Base-by-base conservation (phyloP, 2,888 invertebrate species). In the Lasioglossum pauxillum region DNA sequence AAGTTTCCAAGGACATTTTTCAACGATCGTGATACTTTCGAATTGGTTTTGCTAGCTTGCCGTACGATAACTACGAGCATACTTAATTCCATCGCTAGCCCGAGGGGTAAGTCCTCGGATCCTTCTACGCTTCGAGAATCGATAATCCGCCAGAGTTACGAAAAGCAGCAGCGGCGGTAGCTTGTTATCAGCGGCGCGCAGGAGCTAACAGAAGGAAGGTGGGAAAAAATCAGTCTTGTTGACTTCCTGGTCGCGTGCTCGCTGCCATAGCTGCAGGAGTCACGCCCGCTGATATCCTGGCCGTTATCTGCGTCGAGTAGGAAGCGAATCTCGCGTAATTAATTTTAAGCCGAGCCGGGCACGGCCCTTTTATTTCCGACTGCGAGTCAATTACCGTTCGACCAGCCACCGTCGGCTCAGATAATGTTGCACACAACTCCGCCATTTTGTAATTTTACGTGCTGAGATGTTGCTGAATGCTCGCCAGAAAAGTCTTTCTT, bases 291-390 rank as follows among this genome's bases (percentile, higher is more conserved):
- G 86, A 83, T 78, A 79, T 80, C 64, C 67, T 67, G 38, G 35
- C 14, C 35, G 35, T 86, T 87, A 84, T 82, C 84, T 72, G 69
- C 69, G 5, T 16, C 69, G n/a, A 71, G 64, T 79, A 82, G 79
- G 85, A 77, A 81, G 74, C 84, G 80, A 87, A 87, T 87, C 87
- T 87, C 79, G 77, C 72, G 84, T 87, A 84, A 87, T 87, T 87
- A 87, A 87, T 87, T 87, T 84, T 57, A 75, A 86, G 69, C 81
- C 67, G 46, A 53, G 35, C 67, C 67, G 72, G 41, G 23, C 49
- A 44, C 53, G 44, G 49, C 79, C 82, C 86, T 86, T 83, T 78
- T 83, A 82, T 85, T 85, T 87, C 86, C 7, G 23, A 23, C 8
- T n/a, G 53, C 83, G 69, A 86, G 79, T 86, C 83, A 86, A 86